A percentile compares a stretch with the other conserved stretches of the same genome.
These are phyloP conservation scores for Lithobius niger DNA, from an alignment of 1,140 invertebrate genomes.

Conservation along the genomic window DNA sequence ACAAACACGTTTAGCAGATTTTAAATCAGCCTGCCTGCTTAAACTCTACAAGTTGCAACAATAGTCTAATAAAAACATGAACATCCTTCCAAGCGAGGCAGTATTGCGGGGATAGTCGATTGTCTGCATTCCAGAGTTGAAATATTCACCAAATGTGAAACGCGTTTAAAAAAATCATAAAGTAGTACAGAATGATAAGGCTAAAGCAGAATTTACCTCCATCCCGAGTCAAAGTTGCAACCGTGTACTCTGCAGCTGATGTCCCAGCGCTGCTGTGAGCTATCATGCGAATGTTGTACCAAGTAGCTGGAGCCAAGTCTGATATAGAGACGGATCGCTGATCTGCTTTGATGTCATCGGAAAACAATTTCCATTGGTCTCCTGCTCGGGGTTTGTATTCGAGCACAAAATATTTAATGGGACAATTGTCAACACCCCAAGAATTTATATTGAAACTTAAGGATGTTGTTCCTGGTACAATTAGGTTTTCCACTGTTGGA, in stretches of 20 bases:
- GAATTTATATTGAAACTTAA: constrained; percentile 73
- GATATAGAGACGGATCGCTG: constrained; percentile 53
- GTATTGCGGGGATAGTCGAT: too few species aligned
- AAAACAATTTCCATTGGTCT: background rate
- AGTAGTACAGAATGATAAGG: too few species aligned
- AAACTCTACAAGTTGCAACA: too few species aligned
- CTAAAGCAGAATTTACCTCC: constrained; percentile 52
- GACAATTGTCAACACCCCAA: constrained; percentile 79
- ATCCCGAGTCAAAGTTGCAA: constrained; percentile 81
- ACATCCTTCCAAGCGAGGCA: too few species aligned
- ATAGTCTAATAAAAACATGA: too few species aligned
- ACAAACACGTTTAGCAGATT: too few species aligned
- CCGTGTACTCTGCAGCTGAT: too few species aligned
- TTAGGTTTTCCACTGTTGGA: constrained; percentile 1
- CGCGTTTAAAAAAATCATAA: too few species aligned
- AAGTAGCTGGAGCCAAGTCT: constrained; percentile 80
- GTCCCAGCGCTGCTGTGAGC: too few species aligned
- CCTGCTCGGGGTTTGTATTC: constrained; percentile 45
- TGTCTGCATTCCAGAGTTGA: too few species aligned
- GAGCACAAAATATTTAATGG: constrained; percentile 71
- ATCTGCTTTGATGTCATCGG: background rate
- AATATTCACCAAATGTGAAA: too few species aligned
- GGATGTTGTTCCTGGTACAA: constrained; percentile 43
- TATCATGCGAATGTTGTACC: constrained; percentile 76
- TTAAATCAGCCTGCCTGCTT: too few species aligned